A percentile compares a stretch with the other conserved stretches of the same genome.
Conservation (phyloP, 2,888 invertebrate species). For the Phortica okadai region DNA sequence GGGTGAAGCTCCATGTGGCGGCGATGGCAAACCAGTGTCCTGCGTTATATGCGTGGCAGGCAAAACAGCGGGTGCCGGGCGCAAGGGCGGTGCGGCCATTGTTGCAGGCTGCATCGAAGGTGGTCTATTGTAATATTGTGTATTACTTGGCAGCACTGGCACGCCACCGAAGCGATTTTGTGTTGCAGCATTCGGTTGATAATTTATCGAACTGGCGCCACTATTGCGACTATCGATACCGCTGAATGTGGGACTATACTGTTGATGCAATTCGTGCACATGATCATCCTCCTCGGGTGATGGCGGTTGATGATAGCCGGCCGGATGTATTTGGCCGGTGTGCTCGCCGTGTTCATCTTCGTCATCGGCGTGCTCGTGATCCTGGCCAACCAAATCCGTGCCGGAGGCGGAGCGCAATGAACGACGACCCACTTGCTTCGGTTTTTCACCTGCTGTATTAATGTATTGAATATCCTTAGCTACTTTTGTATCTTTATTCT, state of each 20-base stretch:
- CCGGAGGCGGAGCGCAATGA: slow-evolving; percentile 78
- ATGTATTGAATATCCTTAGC: slow-evolving; percentile 82
- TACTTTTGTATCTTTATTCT: slow-evolving; percentile 80
- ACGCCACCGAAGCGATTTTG: slow-evolving; percentile 75
- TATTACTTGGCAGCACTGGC: slow-evolving; percentile 73
- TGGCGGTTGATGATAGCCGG: slow-evolving; percentile 67
- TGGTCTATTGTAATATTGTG: slow-evolving; percentile 70
- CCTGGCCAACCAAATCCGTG: slow-evolving; percentile 65
- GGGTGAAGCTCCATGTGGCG: slow-evolving; percentile 73
- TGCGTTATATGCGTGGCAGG: slow-evolving; percentile 65
- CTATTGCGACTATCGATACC: slow-evolving; percentile 74
- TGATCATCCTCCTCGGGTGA: slow-evolving; percentile 68
- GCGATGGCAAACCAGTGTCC: slow-evolving; percentile 74
- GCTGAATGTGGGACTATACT: slow-evolving; percentile 76
- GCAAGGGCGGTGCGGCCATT: slow-evolving; percentile 49
- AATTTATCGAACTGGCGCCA: slow-evolving; percentile 69
- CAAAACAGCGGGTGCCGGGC: slow-evolving; percentile 52
- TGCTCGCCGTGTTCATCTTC: slow-evolving; percentile 61
- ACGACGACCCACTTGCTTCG: slow-evolving; percentile 80
- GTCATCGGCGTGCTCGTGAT: slow-evolving; percentile 54
- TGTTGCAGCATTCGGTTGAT: slow-evolving; percentile 62
- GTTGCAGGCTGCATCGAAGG: slow-evolving; percentile 59
- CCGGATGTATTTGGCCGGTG: slow-evolving; percentile 60
- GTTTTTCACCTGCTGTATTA: slow-evolving; percentile 77
- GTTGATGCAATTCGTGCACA: slow-evolving; percentile 52